These are phyloP conservation scores for Malurus splendens DNA, from an alignment of 2,797 vertebrate genomes.

Conservation along the genomic window DNA sequence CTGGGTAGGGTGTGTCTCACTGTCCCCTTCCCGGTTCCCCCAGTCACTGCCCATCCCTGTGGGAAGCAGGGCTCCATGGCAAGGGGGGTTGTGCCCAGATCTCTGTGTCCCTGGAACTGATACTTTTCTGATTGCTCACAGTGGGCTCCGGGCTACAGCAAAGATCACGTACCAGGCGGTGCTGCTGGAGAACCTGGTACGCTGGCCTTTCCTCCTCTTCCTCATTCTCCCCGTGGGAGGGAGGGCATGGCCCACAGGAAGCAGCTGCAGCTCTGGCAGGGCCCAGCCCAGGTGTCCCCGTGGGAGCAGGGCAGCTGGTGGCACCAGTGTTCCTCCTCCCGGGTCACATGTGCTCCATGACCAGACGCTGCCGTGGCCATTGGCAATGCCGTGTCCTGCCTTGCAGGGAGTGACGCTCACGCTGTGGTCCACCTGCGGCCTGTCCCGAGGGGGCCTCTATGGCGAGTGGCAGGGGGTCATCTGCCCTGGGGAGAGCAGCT, in stretches of 20 bases:
- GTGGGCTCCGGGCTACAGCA: slow-evolving; percentile 84
- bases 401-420: slow-evolving; percentile 89
- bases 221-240: background rate
- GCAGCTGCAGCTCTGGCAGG: background rate
- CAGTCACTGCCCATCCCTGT: fast-evolving
- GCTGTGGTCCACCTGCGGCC: slow-evolving; percentile 91
- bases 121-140: background rate
- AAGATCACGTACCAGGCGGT: slow-evolving; percentile 86
- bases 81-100: fast-evolving
- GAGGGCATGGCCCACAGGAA: background rate
- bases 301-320: background rate
- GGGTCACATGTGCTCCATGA: fast-evolving
- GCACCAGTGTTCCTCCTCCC: fast-evolving
- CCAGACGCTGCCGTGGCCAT: background rate
- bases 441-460: slow-evolving; percentile 85
- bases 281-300: background rate
- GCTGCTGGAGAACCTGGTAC: slow-evolving; percentile 85
- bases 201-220: background rate
- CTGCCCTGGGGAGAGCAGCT: slow-evolving; percentile 88
- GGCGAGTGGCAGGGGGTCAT: slow-evolving; percentile 95
- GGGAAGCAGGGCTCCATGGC: background rate
- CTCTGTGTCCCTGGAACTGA: background rate
- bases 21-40: too few species aligned
- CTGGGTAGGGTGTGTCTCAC: background rate
- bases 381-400: background rate